phyloP scores from a whole-genome alignment of 2,113 vertebrate species.

The Perca schrenkii region DNA sequence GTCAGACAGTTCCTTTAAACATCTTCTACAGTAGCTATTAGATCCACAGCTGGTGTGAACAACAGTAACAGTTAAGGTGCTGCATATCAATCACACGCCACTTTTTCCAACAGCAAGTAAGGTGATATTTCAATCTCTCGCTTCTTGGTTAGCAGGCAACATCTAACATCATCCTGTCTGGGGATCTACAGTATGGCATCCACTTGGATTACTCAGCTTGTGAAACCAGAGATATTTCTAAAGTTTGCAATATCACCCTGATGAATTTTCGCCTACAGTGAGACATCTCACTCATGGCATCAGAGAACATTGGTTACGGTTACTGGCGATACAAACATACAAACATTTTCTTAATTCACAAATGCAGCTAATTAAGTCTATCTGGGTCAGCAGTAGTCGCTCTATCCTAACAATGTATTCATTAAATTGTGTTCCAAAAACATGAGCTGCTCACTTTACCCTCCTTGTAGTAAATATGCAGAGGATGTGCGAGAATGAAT shows the following conservation, averaged over 20 bases:
- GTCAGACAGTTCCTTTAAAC: slow-evolving; percentile 39
- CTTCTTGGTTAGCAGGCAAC: not conserved
- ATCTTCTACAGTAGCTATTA: slow-evolving; percentile 35
- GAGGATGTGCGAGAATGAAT: not conserved
- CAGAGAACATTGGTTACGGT: not conserved
- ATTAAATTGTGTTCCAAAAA: not conserved
- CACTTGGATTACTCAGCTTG: not conserved
- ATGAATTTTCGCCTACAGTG: not conserved
- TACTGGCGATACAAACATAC: not conserved
- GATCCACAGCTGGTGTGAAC: slow-evolving; percentile 24
- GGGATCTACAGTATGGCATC: no score
- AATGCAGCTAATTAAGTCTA: not conserved
- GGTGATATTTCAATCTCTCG: not conserved
- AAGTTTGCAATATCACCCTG: not conserved
- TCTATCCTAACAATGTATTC: not conserved
- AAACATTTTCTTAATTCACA: not conserved
- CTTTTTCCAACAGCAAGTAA: slow-evolving; percentile 1
- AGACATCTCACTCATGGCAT: not conserved
- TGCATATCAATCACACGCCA: not conserved
- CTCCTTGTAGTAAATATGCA: not conserved
- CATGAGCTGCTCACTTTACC: not conserved
- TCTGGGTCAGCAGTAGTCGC: not conserved
- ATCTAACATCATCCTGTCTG: not conserved
- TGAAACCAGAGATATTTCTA: not conserved
- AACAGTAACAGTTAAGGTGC: not conserved